Percentiles rank a stretch among this genome's conserved stretches.
These are phyloP conservation scores for Numenius phaeopus DNA, from an alignment of 2,797 vertebrate species.

Conservation along the genomic window DNA sequence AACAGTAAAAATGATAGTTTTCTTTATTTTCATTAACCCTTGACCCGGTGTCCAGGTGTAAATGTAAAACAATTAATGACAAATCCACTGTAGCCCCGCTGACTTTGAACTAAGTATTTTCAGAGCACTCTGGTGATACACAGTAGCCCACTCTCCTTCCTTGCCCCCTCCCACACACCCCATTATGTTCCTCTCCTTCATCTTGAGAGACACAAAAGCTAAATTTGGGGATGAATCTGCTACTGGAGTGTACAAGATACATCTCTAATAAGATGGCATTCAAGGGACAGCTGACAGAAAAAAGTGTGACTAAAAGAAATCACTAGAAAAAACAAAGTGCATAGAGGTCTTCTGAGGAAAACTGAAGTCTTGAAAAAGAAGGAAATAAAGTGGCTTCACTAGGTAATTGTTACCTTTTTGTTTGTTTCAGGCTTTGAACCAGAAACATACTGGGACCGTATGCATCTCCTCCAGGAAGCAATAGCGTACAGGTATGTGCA, in stretches of 20 bases:
- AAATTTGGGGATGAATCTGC: not conserved
- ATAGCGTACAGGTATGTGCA: slow-evolving; percentile 89
- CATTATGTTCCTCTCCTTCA: not conserved
- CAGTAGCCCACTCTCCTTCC: not conserved
- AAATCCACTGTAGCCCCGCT: not conserved
- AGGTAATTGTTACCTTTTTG: not conserved
- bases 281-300: not conserved
- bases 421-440: slow-evolving; percentile 91
- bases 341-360: not conserved
- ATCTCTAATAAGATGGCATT: not conserved
- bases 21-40: not conserved
- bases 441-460: slow-evolving; percentile 97
- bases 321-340: not conserved
- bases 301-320: not conserved
- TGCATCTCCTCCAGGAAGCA: slow-evolving; percentile 96
- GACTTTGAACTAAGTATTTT: not conserved
- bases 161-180: not conserved
- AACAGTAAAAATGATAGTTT: not conserved
- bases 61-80: not conserved
- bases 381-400: not conserved
- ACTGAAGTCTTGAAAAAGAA: not conserved
- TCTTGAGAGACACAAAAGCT: not conserved
- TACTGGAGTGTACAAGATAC: not conserved
- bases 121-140: not conserved
- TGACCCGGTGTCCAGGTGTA: not conserved